These are phyloP conservation scores for Rhynchonycteris naso DNA, from an alignment of 2,797 vertebrate genomes.

Conservation along the genomic window DNA sequence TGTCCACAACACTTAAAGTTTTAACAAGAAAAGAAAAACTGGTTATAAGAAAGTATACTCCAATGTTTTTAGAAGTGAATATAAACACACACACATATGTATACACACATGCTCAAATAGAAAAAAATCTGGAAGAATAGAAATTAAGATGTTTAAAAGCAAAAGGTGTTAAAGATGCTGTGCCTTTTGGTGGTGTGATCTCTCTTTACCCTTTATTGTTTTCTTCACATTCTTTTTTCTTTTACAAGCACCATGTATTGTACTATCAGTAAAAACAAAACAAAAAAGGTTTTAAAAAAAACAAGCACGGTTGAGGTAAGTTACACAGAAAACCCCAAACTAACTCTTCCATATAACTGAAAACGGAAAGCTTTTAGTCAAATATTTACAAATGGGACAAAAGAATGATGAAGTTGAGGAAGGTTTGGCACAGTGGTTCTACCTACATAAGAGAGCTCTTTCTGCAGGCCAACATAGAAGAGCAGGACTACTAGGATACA, in stretches of 20 bases:
- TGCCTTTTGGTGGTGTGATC: not conserved
- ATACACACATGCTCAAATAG: not conserved
- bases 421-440: not conserved
- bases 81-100: not conserved
- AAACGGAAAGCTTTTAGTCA: not conserved
- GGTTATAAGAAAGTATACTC: not conserved
- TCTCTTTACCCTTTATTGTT: not conserved
- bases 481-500: not conserved
- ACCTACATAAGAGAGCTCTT: not conserved
- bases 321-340: not conserved
- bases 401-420: not conserved
- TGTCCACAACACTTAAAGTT: not conserved
- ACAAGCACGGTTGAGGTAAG: not conserved
- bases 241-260: not conserved
- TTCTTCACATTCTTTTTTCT: not conserved
- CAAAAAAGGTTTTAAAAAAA: not conserved
- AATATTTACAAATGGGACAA: not conserved
- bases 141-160: slow-evolving; percentile 33
- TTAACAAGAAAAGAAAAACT: not conserved
- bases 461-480: not conserved
- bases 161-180: not conserved
- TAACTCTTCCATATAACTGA: not conserved
- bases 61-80: not conserved
- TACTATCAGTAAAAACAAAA: slow-evolving; percentile 9
- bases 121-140: not conserved